A percentile compares a stretch with the other conserved stretches of the same genome.
These are phyloP conservation scores for Alectura lathami DNA, from an alignment of 2,113 vertebrate genomes.

Conservation along the genomic window DNA sequence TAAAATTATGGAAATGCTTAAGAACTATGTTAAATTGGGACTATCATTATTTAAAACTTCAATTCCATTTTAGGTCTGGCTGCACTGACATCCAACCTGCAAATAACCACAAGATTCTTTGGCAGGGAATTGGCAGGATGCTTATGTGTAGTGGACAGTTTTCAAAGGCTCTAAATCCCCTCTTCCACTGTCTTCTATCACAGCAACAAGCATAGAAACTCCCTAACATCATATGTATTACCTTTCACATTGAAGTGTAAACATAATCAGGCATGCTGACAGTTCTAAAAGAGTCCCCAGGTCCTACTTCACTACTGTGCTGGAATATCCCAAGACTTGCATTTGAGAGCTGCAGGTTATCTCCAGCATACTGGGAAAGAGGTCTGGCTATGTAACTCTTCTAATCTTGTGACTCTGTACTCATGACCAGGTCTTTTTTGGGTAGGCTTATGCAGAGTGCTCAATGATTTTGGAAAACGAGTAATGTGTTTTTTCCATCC, in stretches of 20 bases:
- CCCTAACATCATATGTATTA: slow-evolving; percentile 22
- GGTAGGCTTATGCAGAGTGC: neutral
- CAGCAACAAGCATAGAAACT: neutral
- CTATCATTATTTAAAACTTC: neutral
- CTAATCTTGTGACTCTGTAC: neutral
- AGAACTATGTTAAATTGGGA: neutral
- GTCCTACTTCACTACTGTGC: neutral
- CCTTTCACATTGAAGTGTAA: neutral
- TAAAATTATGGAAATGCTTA: neutral
- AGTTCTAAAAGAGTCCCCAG: neutral
- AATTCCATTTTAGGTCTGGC: slow-evolving; percentile 38
- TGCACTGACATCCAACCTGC: neutral
- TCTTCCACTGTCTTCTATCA: neutral
- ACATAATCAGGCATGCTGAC: neutral
- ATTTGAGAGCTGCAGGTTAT: neutral
- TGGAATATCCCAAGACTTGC: neutral
- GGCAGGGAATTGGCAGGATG: neutral
- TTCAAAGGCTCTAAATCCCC: neutral
- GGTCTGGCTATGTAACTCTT: neutral
- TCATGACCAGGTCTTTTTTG: neutral
- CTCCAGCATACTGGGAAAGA: neutral
- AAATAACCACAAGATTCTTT: neutral
- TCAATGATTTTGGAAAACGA: neutral
- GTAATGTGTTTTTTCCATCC: neutral
- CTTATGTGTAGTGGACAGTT: neutral